These are phyloP conservation scores for Limosa lapponica DNA, from an alignment of 2,797 vertebrate genomes.

Conservation along the genomic window DNA sequence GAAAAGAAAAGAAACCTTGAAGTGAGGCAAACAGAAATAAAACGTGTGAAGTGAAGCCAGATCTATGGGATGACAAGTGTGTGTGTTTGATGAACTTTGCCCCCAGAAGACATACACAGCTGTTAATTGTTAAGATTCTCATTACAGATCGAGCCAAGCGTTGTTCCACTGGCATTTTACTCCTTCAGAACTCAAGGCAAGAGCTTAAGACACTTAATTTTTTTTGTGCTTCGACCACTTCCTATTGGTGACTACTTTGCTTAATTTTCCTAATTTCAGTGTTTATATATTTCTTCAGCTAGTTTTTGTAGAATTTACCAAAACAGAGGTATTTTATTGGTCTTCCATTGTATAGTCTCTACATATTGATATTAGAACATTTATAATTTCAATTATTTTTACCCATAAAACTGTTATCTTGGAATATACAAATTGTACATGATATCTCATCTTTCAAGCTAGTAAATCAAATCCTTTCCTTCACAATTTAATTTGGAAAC, in stretches of 20 bases:
- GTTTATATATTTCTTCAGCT: not conserved
- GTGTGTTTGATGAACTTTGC: not conserved
- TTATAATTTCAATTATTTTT: not conserved
- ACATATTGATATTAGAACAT: not conserved
- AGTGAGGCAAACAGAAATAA: not conserved
- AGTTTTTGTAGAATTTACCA: not conserved
- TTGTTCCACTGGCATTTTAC: not conserved
- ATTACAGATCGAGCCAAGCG: not conserved
- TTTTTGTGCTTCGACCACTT: not conserved
- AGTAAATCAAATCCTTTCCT: conserved; percentile 27
- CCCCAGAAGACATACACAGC: not conserved
- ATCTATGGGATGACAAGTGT: not conserved
- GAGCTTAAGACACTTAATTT: not conserved
- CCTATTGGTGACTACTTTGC: not conserved
- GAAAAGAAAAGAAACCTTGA: not conserved
- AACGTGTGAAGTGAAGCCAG: not conserved
- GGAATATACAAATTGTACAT: conserved; percentile 11
- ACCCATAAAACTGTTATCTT: not conserved
- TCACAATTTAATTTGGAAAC: conserved; percentile 33
- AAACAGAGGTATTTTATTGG: not conserved
- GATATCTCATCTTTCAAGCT: conserved; percentile 10
- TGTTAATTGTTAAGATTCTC: not conserved
- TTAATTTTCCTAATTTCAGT: not conserved
- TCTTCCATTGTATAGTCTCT: not conserved
- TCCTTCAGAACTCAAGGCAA: not conserved